A percentile compares a stretch with the other conserved stretches of the same genome.
Conservation (phyloP, 2,888 invertebrate genomes). For the Schizaphis graminum region DNA sequence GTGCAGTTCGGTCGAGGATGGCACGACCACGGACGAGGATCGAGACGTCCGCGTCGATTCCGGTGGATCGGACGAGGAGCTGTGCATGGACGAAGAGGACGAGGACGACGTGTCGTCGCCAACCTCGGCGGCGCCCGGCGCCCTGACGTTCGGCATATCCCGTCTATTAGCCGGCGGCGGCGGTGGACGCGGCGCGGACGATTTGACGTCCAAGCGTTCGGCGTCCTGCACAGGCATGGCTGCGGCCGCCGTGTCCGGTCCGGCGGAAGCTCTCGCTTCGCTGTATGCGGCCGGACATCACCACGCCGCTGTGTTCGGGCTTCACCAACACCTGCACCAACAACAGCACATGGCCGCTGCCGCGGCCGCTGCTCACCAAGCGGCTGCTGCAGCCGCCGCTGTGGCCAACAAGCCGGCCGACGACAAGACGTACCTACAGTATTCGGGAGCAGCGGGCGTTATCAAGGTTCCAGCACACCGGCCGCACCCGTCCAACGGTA, state of each 20-base stretch:
- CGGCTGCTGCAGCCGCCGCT: neutral
- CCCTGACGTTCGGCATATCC: slow-evolving; percentile 58
- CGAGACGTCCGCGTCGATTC: slow-evolving; percentile 67
- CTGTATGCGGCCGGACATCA: slow-evolving; percentile 58
- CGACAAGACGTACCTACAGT: slow-evolving; percentile 57
- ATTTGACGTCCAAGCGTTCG: neutral
- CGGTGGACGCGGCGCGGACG: neutral
- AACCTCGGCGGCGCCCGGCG: slow-evolving; percentile 45
- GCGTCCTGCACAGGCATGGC: slow-evolving; percentile 15
- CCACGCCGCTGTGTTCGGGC: slow-evolving; percentile 47
- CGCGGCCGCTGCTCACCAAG: slow-evolving; percentile 45
- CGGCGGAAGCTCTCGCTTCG: slow-evolving; percentile 57
- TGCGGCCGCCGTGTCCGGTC: slow-evolving; percentile 51
- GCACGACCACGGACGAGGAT: slow-evolving; percentile 66
- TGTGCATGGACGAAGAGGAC: slow-evolving; percentile 66
- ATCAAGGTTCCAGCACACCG: slow-evolving; percentile 87
- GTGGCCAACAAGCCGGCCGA: neutral
- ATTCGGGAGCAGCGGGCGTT: slow-evolving; percentile 77
- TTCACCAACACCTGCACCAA: slow-evolving; percentile 52
- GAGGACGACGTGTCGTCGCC: slow-evolving; percentile 71
- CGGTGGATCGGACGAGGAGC: slow-evolving; percentile 60
- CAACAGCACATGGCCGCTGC: slow-evolving; percentile 53
- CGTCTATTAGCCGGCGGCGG: slow-evolving; percentile 43
- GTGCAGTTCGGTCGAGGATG: slow-evolving; percentile 53
- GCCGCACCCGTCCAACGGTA: slow-evolving; percentile 72